Conservation (phyloP, 2,888 invertebrate genomes). For the Eristalinus aeneus region DNA sequence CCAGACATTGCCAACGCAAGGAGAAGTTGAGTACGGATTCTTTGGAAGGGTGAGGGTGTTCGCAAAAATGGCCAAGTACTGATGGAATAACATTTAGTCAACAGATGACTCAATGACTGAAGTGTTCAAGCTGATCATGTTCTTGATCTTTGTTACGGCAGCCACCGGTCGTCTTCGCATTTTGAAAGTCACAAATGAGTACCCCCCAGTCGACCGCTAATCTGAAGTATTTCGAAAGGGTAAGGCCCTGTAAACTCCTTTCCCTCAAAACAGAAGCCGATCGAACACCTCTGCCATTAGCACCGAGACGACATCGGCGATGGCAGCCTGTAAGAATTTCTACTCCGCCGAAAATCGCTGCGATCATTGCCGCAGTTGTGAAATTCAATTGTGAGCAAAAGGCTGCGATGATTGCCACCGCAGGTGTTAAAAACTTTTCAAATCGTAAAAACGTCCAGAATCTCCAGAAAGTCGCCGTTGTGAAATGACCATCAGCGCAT, state of each 20-base stretch:
- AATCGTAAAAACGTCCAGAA: conserved; percentile 40
- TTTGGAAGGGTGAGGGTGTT: too few species aligned
- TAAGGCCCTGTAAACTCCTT: not conserved
- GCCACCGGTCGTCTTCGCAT: not conserved
- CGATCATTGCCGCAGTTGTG: conserved; percentile 27
- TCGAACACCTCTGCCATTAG: not conserved
- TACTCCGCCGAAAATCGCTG: conserved; percentile 6
- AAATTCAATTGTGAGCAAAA: conserved; percentile 19
- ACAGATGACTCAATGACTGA: too few species aligned
- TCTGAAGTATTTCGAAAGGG: not conserved
- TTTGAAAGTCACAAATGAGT: conserved; percentile 15
- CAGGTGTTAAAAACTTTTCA: conserved; percentile 56
- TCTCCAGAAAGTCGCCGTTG: conserved; percentile 35
- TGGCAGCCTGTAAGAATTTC: not conserved
- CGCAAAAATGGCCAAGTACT: too few species aligned
- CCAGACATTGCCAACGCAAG: too few species aligned
- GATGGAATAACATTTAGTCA: too few species aligned
- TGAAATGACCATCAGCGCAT: conserved; percentile 10
- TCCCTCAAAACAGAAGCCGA: not conserved
- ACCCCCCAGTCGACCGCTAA: conserved; percentile 19
- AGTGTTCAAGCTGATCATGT: not conserved
- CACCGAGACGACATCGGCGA: not conserved
- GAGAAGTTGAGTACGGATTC: too few species aligned
- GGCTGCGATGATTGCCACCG: not conserved
- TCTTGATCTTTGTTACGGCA: too few species aligned